Evolutionary conservation across 2,113 vertebrate species (phyloP), one percentile per base, ranked within the genome.

Genomic region (Calonectris borealis): DNA sequence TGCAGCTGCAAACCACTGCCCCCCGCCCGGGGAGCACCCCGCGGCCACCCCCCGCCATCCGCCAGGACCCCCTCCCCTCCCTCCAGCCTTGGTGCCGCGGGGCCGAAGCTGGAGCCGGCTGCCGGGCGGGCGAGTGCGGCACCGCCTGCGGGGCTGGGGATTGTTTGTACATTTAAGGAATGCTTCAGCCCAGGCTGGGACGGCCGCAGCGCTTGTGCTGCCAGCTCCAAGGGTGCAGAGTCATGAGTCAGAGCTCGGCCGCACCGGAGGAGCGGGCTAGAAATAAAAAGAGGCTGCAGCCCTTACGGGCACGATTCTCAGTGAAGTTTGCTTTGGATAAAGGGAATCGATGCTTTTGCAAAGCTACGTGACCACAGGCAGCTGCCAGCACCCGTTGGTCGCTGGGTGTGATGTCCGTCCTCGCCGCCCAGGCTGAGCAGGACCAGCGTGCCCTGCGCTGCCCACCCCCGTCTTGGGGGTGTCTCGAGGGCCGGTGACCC

Each of bases 91-190:
- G 21, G 21, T 19, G 80, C 69, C 7, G 0, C 0, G 4, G 57
- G 25, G 51, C 49, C 54, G 68, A 29, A 9, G 34, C 64, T 29
- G 3, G 5, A 69, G 70, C 42, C 0, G 0, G 90, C 21, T 9
- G 83, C 78, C 0, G 3, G 51, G 54, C 1, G 0, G 40, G 29
- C 0, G 11, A 66, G 49, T 5, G 0, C 1, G 0, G 76, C 2
- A n/a, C 75, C 80, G 90, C n/a, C 57, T 16, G 79, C 4, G 4
- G 29, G 29, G 38, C 78, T 0, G 0, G 66, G n/a, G 19, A 86
- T 27, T 71, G 88, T 90, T 93, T 90, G 83, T 90, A 88, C 90
- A 71, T 94, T 96, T 95, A 94, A 95, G 94, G 96, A 94, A 96
- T 93, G 92, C 27, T 94, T 27, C 2, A 84, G 93, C 77, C 32